Base-by-base conservation (phyloP, 2,888 invertebrate species). In the Hedya salicella region DNA sequence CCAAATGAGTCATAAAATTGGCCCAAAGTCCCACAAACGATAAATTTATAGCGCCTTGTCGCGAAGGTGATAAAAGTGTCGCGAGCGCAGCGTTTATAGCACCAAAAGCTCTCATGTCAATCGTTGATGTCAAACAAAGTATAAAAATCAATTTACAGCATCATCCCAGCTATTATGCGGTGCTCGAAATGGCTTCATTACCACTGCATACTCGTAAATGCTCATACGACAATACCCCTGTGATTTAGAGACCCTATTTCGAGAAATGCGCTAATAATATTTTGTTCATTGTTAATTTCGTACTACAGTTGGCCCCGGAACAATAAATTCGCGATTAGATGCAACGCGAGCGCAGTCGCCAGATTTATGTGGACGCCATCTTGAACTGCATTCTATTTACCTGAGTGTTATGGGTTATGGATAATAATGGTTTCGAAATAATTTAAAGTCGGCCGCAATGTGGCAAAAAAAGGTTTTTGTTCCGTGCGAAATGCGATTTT, bases 111-210 rank as follows among this genome's bases (percentile, higher is more conserved):
- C 85, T 82, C 87, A 86, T 86, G 91, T 92, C 92, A 91, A 92
- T 92, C 91, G 91, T 85, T 86, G 81, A 82, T 76, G 92, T 92
- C 92, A 92, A 92, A 92, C 92, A 92, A 92, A 92, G 82, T 88
- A 91, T 92, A 89, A 92, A 92, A 92, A 87, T 87, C 85, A 89
- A 91, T 91, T 91, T 86, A 88, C 83, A 80, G 75, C 79, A 72
- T 78, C 82, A 85, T 84, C 81, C 75, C 78, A 72, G 75, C 82
- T 75, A 86, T 89, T 87, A 88, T 89, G 88, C 74, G 84, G 82
- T 76, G 78, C 79, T 79, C 79, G 75, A 83, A 85, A 91, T 80
- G 78, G 84, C 91, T 92, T 90, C 91, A 92, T 91, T 91, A 89
- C 84, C 78, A 84, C 86, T 86, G 80, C 75, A 77, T 72, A 75